phyloP scores from a whole-genome alignment of 2,113 vertebrate genomes.

The Bubo bubo region DNA sequence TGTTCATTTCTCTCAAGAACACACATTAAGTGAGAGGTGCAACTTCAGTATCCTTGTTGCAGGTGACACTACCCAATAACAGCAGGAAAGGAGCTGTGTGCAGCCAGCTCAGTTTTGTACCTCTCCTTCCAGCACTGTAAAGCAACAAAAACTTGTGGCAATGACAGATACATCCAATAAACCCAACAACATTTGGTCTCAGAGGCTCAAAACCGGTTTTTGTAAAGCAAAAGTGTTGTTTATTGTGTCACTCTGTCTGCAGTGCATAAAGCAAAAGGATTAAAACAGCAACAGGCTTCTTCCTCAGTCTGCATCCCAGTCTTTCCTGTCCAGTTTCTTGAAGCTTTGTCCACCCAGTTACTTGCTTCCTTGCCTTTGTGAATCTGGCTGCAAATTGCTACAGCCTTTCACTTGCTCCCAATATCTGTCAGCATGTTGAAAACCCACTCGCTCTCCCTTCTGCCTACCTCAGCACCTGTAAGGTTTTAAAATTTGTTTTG shows the following conservation, averaged over 20 bases:
- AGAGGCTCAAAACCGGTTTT: background rate
- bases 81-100: background rate
- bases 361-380: background rate
- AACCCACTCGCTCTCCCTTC: background rate
- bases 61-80: background rate
- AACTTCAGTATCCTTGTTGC: background rate
- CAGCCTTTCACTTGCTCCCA: background rate
- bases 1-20: background rate
- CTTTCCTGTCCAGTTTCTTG: background rate
- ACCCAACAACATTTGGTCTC: background rate
- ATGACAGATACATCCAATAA: background rate
- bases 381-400: background rate
- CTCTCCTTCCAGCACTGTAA: background rate
- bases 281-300: background rate
- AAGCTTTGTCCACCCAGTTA: background rate
- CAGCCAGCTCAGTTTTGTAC: background rate
- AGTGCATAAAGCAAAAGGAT: background rate
- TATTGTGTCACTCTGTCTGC: background rate
- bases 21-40: background rate
- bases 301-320: accelerated
- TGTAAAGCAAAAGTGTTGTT: background rate
- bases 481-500: background rate
- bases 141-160: background rate
- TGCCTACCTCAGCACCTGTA: background rate
- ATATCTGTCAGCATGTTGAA: background rate